Percentiles rank a stretch among this genome's conserved stretches.
These are phyloP conservation scores for Parasteatoda lunata DNA, from an alignment of 2,888 invertebrate species.

Conservation along the genomic window DNA sequence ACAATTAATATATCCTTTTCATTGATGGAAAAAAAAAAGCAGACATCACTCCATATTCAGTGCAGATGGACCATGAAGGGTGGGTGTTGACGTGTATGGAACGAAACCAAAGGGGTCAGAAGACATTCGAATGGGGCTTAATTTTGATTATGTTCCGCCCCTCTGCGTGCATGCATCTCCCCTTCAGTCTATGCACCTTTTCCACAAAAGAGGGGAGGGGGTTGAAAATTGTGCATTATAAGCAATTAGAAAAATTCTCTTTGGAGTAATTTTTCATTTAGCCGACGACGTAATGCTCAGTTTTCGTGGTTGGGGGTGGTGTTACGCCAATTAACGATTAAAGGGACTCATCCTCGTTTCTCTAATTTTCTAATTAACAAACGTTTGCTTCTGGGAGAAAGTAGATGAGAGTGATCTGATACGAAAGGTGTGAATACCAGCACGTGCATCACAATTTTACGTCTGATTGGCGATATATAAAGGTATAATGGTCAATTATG, in stretches of 20 bases:
- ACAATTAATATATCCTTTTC: slow-evolving; percentile 36
- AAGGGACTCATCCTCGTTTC: background rate
- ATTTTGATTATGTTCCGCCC: slow-evolving; percentile 33
- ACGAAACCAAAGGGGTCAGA: slow-evolving; percentile 11
- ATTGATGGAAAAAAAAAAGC: background rate
- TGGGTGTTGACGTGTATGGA: slow-evolving; percentile 39
- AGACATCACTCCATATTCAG: background rate
- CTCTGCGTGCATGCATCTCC: slow-evolving; percentile 38
- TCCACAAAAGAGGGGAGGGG: too few species aligned
- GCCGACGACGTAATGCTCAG: background rate
- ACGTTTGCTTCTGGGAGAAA: background rate
- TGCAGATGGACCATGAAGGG: slow-evolving; percentile 1
- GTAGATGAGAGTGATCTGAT: background rate
- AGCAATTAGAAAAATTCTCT: slow-evolving; percentile 20
- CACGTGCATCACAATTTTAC: background rate
- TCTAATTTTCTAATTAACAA: background rate
- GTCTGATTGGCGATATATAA: background rate
- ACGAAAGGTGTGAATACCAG: background rate
- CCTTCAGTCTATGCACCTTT: slow-evolving; percentile 15
- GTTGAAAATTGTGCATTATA: slow-evolving; percentile 17
- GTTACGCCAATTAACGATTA: background rate
- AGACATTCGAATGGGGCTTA: slow-evolving; percentile 17
- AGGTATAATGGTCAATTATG: too few species aligned
- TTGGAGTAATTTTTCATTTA: background rate
- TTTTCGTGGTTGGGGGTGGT: background rate